These are phyloP conservation scores for Reticulitermes speratus DNA, from an alignment of 1,140 invertebrate species.

Conservation along the genomic window DNA sequence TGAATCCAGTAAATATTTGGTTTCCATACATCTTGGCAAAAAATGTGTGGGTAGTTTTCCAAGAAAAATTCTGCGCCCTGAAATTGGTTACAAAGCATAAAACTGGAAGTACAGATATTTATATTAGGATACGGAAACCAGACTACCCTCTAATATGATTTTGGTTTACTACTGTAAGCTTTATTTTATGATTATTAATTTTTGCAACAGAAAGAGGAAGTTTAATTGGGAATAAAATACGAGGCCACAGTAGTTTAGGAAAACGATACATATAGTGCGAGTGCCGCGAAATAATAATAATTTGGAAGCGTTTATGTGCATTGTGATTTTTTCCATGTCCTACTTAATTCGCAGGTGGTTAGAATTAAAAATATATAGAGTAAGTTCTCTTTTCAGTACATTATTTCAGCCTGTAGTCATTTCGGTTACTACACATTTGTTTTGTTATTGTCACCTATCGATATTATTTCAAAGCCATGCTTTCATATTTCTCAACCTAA, in stretches of 20 bases:
- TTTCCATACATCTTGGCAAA: too few relatives aligned
- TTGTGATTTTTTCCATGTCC: not conserved
- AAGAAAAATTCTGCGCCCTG: too few relatives aligned
- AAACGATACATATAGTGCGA: not conserved
- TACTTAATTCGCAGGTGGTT: not conserved
- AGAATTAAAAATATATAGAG: not conserved
- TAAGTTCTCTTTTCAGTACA: not conserved
- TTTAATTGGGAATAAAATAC: not conserved
- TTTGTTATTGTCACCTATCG: not conserved
- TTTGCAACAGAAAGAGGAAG: not conserved
- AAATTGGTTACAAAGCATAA: too few relatives aligned
- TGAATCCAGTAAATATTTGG: too few relatives aligned
- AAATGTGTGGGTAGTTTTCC: too few relatives aligned
- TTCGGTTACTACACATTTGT: not conserved
- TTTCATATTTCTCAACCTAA: not conserved
- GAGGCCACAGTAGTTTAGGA: not conserved
- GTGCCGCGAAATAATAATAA: not conserved
- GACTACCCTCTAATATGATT: too few relatives aligned
- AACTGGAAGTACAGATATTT: too few relatives aligned
- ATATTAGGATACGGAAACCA: too few relatives aligned
- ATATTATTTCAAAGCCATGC: not conserved
- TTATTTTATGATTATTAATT: not conserved
- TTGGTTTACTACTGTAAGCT: too few relatives aligned
- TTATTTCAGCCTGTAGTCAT: not conserved
- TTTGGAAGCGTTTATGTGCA: not conserved